Percentiles rank a stretch among this genome's conserved stretches.
Evolutionary conservation across 2,888 invertebrate genomes (phyloP).

Genomic region (Cheilosia grossa): DNA sequence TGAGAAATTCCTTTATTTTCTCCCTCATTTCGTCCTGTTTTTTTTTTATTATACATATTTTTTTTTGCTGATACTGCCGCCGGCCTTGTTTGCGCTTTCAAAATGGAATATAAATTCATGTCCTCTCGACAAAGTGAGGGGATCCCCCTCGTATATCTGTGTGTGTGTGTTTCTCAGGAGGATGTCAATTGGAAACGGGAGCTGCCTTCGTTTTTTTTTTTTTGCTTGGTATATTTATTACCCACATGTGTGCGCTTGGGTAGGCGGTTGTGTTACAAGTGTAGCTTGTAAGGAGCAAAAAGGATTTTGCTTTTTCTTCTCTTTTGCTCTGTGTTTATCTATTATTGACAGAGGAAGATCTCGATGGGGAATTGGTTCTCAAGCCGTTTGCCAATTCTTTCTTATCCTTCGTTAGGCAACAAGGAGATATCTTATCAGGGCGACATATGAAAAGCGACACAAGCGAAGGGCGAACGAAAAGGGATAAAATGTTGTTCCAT

Average conservation of each 20-base stretch:
- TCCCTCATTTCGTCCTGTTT: constrained; percentile 12
- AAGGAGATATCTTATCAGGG: constrained; percentile 39
- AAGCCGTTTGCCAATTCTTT: constrained; percentile 41
- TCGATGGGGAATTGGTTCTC: constrained; percentile 16
- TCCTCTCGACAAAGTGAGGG: background rate
- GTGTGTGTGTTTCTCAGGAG: constrained; percentile 17
- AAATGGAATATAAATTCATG: constrained; percentile 62
- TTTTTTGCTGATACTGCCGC: constrained; percentile 1
- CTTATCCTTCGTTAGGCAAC: constrained; percentile 53
- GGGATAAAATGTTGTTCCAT: constrained; percentile 39
- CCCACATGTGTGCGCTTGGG: constrained; percentile 63
- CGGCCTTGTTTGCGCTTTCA: constrained; percentile 51
- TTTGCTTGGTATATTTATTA: constrained; percentile 59
- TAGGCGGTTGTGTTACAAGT: constrained; percentile 57
- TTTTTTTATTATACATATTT: constrained; percentile 7
- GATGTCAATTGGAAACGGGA: constrained; percentile 71
- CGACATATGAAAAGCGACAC: constrained; percentile 37
- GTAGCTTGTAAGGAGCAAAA: constrained; percentile 37
- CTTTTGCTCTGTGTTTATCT: constrained; percentile 48
- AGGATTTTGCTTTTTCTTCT: constrained; percentile 12
- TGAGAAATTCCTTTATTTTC: constrained; percentile 49
- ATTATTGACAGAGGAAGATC: constrained; percentile 59
- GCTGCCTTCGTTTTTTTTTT: constrained; percentile 13
- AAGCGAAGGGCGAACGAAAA: constrained; percentile 3
- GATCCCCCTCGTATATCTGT: background rate